Percentiles rank a stretch among this genome's conserved stretches.
Conservation (phyloP, 1,140 invertebrate genomes). For the Drosophila kohkoa region DNA sequence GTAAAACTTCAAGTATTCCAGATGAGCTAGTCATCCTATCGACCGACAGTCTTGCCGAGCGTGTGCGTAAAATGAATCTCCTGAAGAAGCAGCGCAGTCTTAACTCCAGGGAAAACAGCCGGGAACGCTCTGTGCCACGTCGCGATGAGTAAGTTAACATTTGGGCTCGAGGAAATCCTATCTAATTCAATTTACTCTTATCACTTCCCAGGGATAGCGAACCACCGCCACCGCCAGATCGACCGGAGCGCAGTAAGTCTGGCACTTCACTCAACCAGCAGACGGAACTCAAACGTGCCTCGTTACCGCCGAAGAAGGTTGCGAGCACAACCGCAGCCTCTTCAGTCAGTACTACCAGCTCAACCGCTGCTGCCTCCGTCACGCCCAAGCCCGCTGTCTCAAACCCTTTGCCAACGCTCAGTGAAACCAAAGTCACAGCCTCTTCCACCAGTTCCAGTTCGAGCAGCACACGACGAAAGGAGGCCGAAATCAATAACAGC, state of each 20-base stretch:
- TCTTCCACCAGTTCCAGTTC: conserved; percentile 40
- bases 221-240: conserved; percentile 64
- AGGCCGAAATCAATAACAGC: conserved; percentile 40
- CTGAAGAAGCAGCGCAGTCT: conserved; percentile 86
- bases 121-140: conserved; percentile 83
- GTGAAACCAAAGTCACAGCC: conserved; percentile 43
- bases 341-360: conserved; percentile 23
- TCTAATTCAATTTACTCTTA: neutral
- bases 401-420: conserved; percentile 16
- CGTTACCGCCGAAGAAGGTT: conserved; percentile 75
- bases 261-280: conserved; percentile 58
- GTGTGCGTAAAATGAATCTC: conserved; percentile 88
- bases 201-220: conserved; percentile 56
- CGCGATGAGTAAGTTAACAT: conserved; percentile 60
- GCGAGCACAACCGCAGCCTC: conserved; percentile 22
- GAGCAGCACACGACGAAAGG: conserved; percentile 61
- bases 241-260: conserved; percentile 78
- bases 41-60: conserved; percentile 87
- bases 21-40: conserved; percentile 86
- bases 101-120: conserved; percentile 86
- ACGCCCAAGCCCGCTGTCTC: conserved; percentile 20
- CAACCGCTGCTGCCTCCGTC: conserved; percentile 83
- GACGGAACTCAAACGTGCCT: conserved; percentile 60
- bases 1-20: conserved; percentile 81
- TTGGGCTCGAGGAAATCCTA: neutral